Evolutionary conservation across 2,113 vertebrate species (phyloP).

Genomic region (Bettongia penicillata): DNA sequence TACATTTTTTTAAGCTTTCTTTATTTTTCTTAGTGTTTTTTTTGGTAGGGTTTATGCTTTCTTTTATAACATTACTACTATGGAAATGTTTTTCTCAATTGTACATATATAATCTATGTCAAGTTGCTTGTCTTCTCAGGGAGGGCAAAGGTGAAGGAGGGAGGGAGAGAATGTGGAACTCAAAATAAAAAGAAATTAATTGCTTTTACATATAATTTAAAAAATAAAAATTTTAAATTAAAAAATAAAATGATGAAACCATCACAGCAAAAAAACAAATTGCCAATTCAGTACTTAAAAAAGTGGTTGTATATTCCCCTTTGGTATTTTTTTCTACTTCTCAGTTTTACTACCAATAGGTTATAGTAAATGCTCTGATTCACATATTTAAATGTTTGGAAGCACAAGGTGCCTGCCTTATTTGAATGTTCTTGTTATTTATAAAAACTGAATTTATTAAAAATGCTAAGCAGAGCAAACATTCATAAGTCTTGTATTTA

Average conservation of each 20-base stretch:
- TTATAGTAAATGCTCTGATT: background rate
- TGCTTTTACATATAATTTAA: background rate
- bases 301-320: background rate
- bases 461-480: background rate
- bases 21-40: background rate
- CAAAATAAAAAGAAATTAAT: background rate
- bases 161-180: background rate
- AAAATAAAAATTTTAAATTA: background rate
- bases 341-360: background rate
- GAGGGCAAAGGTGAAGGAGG: background rate
- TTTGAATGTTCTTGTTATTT: background rate
- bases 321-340: background rate
- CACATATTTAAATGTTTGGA: background rate
- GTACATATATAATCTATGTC: background rate
- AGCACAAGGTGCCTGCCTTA: background rate
- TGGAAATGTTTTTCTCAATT: background rate
- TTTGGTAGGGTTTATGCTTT: too few species aligned
- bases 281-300: background rate
- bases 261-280: background rate
- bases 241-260: background rate
- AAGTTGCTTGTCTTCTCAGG: background rate
- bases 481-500: background rate
- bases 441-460: background rate
- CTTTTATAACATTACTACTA: background rate
- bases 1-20: background rate